Percentiles rank a stretch among this genome's conserved stretches.
Evolutionary conservation across 2,797 vertebrate species (phyloP).

Genomic region (Champsocephalus esox): DNA sequence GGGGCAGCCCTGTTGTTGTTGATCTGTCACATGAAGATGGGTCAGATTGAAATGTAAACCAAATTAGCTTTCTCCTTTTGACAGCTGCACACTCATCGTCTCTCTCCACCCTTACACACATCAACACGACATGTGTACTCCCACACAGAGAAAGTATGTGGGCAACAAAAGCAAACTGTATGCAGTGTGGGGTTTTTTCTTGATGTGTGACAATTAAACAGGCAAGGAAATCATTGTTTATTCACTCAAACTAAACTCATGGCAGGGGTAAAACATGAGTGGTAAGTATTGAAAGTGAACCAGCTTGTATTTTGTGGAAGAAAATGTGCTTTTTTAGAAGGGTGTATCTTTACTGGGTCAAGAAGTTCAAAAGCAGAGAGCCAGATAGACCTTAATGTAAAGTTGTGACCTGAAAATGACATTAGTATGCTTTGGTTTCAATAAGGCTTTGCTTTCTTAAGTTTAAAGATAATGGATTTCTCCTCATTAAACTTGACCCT

Average conservation of each 20-base stretch:
- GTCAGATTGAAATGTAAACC: constrained; percentile 49
- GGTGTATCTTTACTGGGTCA: background rate
- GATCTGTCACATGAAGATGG: constrained; percentile 33
- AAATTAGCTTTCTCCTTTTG: constrained; percentile 50
- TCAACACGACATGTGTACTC: constrained; percentile 49
- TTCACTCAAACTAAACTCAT: constrained; percentile 17
- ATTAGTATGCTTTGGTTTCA: background rate
- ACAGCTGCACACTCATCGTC: constrained; percentile 58
- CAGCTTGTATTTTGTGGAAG: background rate
- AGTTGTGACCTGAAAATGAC: background rate
- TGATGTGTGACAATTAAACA: constrained; percentile 50
- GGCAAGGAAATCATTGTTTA: constrained; percentile 30
- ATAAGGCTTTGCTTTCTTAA: background rate
- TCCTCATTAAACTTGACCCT: background rate
- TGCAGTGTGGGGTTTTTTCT: constrained; percentile 69
- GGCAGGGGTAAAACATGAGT: background rate
- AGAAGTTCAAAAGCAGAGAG: background rate
- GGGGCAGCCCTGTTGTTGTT: constrained; percentile 30
- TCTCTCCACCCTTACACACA: constrained; percentile 47
- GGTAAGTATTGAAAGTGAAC: constrained; percentile 5
- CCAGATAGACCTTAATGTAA: background rate
- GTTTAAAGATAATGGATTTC: background rate
- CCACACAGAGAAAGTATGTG: constrained; percentile 67
- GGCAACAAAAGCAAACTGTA: constrained; percentile 63
- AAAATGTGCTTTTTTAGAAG: background rate